These are phyloP conservation scores for Spongilla lacustris DNA, from an alignment of 37 sponge, comb jelly and placozoan species.

Conservation along the genomic window DNA sequence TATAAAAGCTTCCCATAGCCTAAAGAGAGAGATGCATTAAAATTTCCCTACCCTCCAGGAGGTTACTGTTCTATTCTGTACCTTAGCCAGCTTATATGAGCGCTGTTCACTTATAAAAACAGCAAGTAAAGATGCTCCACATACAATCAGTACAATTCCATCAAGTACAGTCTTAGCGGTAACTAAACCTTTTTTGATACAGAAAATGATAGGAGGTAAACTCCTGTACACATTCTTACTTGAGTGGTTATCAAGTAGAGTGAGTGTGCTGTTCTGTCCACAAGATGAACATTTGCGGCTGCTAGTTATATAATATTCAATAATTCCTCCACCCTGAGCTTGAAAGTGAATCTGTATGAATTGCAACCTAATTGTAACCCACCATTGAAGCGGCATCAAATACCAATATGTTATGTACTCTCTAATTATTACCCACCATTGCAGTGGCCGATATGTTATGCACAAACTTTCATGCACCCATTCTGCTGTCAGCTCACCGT, in stretches of 20 bases:
- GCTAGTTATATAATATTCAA: not conserved
- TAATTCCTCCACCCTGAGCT: not conserved
- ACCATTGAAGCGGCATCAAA: too few relatives aligned
- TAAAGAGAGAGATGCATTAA: not conserved
- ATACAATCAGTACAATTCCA: not conserved
- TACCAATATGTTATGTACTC: too few relatives aligned
- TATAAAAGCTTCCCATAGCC: conserved; percentile 67
- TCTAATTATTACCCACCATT: too few relatives aligned
- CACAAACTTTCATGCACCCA: not conserved
- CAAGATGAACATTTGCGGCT: not conserved
- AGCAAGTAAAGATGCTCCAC: not conserved
- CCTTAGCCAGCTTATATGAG: not conserved
- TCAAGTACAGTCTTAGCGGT: not conserved
- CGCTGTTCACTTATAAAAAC: not conserved
- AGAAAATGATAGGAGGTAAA: too few relatives aligned
- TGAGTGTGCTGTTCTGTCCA: not conserved
- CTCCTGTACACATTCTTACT: not conserved
- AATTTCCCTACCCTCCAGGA: not conserved
- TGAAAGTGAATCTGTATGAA: not conserved
- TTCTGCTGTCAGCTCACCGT: not conserved
- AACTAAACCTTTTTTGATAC: not conserved
- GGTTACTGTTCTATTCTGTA: not conserved
- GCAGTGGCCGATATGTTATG: too few relatives aligned
- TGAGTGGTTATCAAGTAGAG: not conserved
- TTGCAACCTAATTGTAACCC: too few relatives aligned